Percentiles rank a stretch among this genome's conserved stretches.
Evolutionary conservation across 2,888 invertebrate species (phyloP).

Genomic region (Phyllotreta striolata): DNA sequence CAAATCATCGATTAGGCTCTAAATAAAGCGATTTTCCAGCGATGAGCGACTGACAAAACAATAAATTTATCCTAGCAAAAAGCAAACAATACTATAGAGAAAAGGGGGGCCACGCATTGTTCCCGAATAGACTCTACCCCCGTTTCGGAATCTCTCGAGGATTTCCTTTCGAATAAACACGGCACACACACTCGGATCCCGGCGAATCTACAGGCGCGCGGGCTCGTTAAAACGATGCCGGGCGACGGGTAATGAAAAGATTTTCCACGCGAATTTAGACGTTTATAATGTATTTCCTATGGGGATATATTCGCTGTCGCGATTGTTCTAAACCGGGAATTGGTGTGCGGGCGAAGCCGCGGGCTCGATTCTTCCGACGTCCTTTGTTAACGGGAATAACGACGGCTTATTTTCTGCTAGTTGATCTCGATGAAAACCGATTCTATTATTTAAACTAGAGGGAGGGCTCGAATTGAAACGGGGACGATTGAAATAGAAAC

Average conservation of each 20-base stretch:
- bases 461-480: too few relatives aligned
- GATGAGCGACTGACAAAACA: conserved; percentile 1
- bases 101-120: conserved; percentile 27
- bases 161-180: conserved; percentile 18
- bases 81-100: conserved; percentile 20
- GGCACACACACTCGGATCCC: neutral
- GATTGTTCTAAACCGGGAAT: conserved; percentile 27
- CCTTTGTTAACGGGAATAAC: conserved; percentile 13
- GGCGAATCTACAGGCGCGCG: conserved; percentile 29
- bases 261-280: conserved; percentile 58
- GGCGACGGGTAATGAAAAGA: conserved; percentile 56
- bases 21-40: neutral
- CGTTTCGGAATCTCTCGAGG: conserved; percentile 24
- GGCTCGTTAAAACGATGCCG: conserved; percentile 46
- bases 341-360: neutral
- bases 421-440: conserved; percentile 15
- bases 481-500: too few relatives aligned
- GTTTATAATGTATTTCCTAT: conserved; percentile 56
- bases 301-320: conserved; percentile 47
- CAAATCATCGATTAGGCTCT: too few relatives aligned
- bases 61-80: conserved; percentile 16
- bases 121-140: conserved; percentile 10
- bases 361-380: conserved; percentile 9
- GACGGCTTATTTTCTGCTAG: conserved; percentile 23
- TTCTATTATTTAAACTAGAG: neutral